Evolutionary conservation across 35 echinoderm and acorn worm genomes (phyloP), one percentile per base, ranked within the genome.

Genomic region (Heliocidaris erythrogramma): DNA sequence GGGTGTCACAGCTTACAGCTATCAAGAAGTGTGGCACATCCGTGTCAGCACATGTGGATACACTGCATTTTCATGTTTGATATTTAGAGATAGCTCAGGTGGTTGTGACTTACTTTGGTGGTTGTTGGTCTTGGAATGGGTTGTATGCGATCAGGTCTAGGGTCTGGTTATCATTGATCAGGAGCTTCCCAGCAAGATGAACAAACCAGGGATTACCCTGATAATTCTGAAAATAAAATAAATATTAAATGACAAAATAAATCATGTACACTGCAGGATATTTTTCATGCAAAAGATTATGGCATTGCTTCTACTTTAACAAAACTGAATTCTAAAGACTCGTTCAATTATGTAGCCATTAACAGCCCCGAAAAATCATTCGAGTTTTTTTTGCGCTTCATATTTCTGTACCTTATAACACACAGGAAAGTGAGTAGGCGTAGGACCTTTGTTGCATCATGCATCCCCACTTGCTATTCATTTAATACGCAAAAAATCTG

Each of bases 111-210:
- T 90, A 99, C 98, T 95, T 95, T 93, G 98, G 98, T 32, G 98
- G 98, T 53, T 97, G 94, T n/a, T 85, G 48, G 30, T 95, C 88
- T 65, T 96, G 50, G 86, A 99, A 99, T 31, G 98, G 97, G 49
- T 99, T 99, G 91, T 97, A 90, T 14, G 93, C 97, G 86, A 99
- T 97, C 30, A 99, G 95, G 7, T 96, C 92, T 9, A 91, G 78
- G 6, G 88, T 94, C 53, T 93, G 59, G 50, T 99, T 95, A 85
- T 99, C 98, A 88, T 99, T 97, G 86, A 93, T 95, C 47, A 99
- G 60, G 7, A 99, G 85, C 61, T 99, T 99, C 1, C 96, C 98
- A 60, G 98, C 96, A 10, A 97, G 85, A 87, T 99, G 96, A 24
- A 99, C 65, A 16, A 99, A 94, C 98, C 98, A 99, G 35, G 94